A percentile compares a stretch with the other conserved stretches of the same genome.
Conservation (phyloP, 2,888 invertebrate genomes). For the Agonopterix alstromeriana region DNA sequence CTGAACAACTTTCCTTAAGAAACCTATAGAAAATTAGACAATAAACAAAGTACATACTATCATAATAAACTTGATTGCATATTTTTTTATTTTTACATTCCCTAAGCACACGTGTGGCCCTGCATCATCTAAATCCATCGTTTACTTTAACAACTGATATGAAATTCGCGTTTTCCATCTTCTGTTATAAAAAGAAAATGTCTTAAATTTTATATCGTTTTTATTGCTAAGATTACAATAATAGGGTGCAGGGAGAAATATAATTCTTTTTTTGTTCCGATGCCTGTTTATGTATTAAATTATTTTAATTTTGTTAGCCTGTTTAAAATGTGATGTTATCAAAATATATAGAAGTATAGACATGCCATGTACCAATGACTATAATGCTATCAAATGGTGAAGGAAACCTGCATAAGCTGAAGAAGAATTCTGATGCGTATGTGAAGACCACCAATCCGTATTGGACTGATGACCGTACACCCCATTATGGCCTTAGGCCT, state of each 20-base stretch:
- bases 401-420: too few relatives aligned
- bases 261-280: not conserved
- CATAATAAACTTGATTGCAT: not conserved
- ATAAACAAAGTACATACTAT: not conserved
- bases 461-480: too few relatives aligned
- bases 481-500: too few relatives aligned
- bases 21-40: too few relatives aligned
- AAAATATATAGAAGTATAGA: not conserved
- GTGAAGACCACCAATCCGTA: too few relatives aligned
- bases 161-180: constrained; percentile 65
- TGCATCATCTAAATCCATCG: constrained; percentile 50
- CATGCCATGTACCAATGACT: too few relatives aligned
- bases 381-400: too few relatives aligned
- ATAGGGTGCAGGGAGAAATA: constrained; percentile 23
- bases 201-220: constrained; percentile 67
- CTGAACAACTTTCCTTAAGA: too few relatives aligned
- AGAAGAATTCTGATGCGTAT: too few relatives aligned
- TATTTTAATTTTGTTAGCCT: not conserved
- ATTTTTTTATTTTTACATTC: constrained; percentile 11
- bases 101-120: constrained; percentile 41
- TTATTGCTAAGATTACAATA: constrained; percentile 72
- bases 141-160: constrained; percentile 70
- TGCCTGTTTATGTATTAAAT: not conserved
- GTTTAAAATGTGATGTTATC: not conserved
- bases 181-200: constrained; percentile 60